Percentiles rank a stretch among this genome's conserved stretches.
These are phyloP conservation scores for Aurelia sp. DNA, from an alignment of 30 jellyfish, hydroid and myxozoan genomes.

Conservation along the genomic window DNA sequence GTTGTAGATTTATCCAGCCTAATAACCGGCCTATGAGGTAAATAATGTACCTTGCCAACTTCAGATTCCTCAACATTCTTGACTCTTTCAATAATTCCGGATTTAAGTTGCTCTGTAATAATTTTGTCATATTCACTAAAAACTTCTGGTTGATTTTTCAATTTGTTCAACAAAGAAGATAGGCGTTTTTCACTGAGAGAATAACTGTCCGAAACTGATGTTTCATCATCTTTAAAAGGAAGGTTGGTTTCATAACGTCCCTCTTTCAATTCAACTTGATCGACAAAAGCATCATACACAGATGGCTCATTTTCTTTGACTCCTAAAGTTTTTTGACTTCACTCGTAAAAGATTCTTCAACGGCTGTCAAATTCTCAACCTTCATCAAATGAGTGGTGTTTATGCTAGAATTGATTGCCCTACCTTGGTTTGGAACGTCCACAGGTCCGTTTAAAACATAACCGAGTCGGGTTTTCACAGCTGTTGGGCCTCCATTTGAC, in stretches of 20 bases:
- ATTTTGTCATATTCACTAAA: no score
- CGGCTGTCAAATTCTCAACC: neutral
- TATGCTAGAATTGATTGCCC: neutral
- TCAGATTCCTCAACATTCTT: no score
- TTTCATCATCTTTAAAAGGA: conserved; percentile 28
- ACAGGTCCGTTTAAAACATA: conserved; percentile 24
- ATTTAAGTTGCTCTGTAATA: no score
- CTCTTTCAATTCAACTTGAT: neutral
- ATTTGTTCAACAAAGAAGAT: no score
- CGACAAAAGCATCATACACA: neutral
- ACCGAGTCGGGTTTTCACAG: neutral
- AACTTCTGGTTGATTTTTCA: no score
- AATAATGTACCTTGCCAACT: no score
- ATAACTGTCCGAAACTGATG: neutral
- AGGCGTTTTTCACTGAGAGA: no score
- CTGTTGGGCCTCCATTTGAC: no score
- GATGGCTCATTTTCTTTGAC: neutral
- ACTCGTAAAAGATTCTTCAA: neutral
- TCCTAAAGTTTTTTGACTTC: conserved; percentile 8
- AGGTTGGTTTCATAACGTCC: conserved; percentile 12
- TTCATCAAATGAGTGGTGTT: neutral
- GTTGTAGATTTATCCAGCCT: no score
- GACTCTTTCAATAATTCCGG: no score
- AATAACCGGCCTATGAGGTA: no score
- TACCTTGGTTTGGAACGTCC: neutral